A percentile compares a stretch with the other conserved stretches of the same genome.
Conservation (phyloP, 1,140 invertebrate species). For the Trachymyrmex septentrionalis region DNA sequence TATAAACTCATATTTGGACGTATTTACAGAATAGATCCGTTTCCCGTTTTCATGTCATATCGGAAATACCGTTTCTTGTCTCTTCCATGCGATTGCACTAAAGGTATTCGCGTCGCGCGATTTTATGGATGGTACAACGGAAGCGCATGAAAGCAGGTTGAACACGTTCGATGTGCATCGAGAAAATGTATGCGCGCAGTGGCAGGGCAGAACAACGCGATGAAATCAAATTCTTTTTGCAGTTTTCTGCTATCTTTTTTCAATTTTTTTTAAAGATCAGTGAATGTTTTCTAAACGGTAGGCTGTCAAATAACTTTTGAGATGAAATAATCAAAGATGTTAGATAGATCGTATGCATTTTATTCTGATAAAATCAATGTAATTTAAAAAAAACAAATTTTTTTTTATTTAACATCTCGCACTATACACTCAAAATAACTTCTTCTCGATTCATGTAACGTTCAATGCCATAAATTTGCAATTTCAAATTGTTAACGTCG, state of each 20-base stretch:
- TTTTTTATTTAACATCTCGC: neutral
- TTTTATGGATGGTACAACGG: conserved; percentile 49
- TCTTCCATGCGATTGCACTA: conserved; percentile 67
- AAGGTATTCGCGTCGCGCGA: conserved; percentile 59
- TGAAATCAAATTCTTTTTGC: conserved; percentile 36
- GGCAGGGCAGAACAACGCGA: conserved; percentile 16
- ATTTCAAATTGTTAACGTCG: conserved; percentile 6
- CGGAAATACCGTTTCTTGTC: conserved; percentile 59
- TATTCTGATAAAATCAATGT: neutral
- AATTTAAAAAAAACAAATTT: neutral
- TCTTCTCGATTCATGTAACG: neutral
- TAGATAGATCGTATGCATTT: neutral
- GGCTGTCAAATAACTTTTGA: neutral
- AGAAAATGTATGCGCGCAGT: conserved; percentile 25
- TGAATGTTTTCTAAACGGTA: neutral
- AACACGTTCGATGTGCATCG: conserved; percentile 55
- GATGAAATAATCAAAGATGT: neutral
- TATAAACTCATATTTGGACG: conserved; percentile 4
- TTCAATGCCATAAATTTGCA: neutral
- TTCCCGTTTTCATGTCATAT: conserved; percentile 38
- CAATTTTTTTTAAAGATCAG: conserved; percentile 29
- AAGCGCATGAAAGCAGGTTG: conserved; percentile 52
- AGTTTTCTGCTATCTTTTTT: conserved; percentile 19
- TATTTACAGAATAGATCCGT: conserved; percentile 17
- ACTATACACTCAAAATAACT: neutral